phyloP scores from a whole-genome alignment of 2,113 vertebrate species.

The Oncorhynchus mykiss region DNA sequence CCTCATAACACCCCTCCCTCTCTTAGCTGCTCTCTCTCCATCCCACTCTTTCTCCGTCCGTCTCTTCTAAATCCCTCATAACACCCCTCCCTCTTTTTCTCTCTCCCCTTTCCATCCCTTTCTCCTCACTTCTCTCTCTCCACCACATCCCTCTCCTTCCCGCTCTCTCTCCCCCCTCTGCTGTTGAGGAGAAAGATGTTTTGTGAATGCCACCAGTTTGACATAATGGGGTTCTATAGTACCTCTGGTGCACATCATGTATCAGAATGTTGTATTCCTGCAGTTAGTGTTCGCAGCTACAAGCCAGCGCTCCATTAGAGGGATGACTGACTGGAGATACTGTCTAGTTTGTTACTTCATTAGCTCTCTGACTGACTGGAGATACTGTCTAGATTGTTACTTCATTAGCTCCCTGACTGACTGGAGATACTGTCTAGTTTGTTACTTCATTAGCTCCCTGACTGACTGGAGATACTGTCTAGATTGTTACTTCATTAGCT shows the following conservation, averaged over 20 bases:
- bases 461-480: too few species aligned
- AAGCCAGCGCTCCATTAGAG: neutral
- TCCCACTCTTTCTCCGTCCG: neutral
- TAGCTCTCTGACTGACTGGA: neutral
- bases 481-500: too few species aligned
- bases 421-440: too few species aligned
- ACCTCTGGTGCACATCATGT: conserved; percentile 19
- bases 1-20: neutral
- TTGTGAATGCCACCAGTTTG: conserved; percentile 27
- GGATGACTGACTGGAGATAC: neutral
- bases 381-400: too few species aligned
- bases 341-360: neutral
- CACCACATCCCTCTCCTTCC: neutral
- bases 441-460: too few species aligned
- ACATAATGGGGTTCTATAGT: conserved; percentile 32
- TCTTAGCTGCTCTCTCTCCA: neutral
- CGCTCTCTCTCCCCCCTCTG: neutral
- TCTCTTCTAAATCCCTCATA: too few species aligned
- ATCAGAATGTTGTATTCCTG: neutral
- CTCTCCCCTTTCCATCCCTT: neutral
- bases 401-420: too few species aligned
- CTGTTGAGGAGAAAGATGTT: conserved; percentile 27
- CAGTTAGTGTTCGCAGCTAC: neutral
- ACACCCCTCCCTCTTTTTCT: neutral
- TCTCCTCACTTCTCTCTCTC: neutral